A percentile compares a stretch with the other conserved stretches of the same genome.
These are phyloP conservation scores for Fistularia tabacaria DNA, from an alignment of 2,797 vertebrate genomes.

Conservation along the genomic window DNA sequence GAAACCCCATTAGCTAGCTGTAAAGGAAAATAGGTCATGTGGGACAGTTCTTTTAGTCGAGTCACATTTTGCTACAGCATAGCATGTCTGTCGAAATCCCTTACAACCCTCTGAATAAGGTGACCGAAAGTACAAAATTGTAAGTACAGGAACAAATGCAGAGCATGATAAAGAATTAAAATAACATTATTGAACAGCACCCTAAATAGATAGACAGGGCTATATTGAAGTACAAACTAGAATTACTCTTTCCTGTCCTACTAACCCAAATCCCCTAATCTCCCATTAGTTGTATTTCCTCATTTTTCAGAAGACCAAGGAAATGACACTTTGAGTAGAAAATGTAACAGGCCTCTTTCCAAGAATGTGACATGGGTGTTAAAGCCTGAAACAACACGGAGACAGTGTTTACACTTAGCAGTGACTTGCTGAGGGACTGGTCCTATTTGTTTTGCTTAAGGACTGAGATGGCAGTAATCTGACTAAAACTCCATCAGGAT, in stretches of 20 bases:
- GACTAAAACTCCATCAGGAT: neutral
- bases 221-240: too few species aligned
- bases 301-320: slow-evolving; percentile 13
- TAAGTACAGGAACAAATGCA: too few species aligned
- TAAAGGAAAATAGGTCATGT: too few species aligned
- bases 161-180: too few species aligned
- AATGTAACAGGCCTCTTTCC: slow-evolving; percentile 26
- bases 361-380: slow-evolving; percentile 48
- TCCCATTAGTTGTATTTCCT: neutral
- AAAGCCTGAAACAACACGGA: slow-evolving; percentile 37
- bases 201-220: too few species aligned
- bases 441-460: neutral
- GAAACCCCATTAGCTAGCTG: too few species aligned
- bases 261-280: neutral
- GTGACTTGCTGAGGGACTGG: slow-evolving; percentile 27
- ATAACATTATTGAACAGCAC: too few species aligned
- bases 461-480: slow-evolving; percentile 10
- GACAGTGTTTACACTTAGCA: slow-evolving; percentile 27
- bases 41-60: too few species aligned
- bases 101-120: too few species aligned
- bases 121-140: too few species aligned
- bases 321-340: neutral
- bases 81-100: too few species aligned
- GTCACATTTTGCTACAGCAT: too few species aligned
- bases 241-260: neutral